These are phyloP conservation scores for Heliocidaris erythrogramma DNA, from an alignment of 35 echinoderm and acorn worm genomes.

Conservation along the genomic window DNA sequence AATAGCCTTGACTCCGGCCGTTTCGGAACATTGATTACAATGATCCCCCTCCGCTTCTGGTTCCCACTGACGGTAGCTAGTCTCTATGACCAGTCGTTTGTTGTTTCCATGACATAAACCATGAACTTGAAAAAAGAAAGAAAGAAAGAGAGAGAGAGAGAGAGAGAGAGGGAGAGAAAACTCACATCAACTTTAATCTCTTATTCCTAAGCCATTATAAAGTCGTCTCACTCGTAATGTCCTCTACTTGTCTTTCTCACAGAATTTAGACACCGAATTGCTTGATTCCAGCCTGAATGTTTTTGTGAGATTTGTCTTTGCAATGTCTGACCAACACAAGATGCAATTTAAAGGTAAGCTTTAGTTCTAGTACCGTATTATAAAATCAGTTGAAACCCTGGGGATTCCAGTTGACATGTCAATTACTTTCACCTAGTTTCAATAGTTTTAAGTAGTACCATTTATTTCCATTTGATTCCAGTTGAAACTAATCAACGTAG, in stretches of 20 bases:
- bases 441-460: not conserved
- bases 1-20: conserved; percentile 26
- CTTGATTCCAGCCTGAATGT: no score
- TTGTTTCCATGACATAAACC: not conserved
- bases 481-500: not conserved
- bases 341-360: not conserved
- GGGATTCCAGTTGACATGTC: not conserved
- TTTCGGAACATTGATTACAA: not conserved
- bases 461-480: not conserved
- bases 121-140: not conserved
- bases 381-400: not conserved
- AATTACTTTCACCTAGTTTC: not conserved
- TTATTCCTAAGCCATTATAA: no score
- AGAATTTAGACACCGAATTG: no score
- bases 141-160: not conserved
- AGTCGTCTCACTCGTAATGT: no score
- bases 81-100: not conserved
- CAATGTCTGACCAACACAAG: not conserved
- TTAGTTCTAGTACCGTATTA: not conserved
- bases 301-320: not conserved
- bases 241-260: no score
- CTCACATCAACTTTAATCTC: not conserved
- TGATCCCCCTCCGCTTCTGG: not conserved
- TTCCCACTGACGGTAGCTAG: not conserved
- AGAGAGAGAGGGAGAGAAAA: not conserved